Evolutionary conservation across 2,113 vertebrate genomes (phyloP), one percentile per base, ranked within the genome.

Genomic region (Rhegmatorhina hoffmannsi): DNA sequence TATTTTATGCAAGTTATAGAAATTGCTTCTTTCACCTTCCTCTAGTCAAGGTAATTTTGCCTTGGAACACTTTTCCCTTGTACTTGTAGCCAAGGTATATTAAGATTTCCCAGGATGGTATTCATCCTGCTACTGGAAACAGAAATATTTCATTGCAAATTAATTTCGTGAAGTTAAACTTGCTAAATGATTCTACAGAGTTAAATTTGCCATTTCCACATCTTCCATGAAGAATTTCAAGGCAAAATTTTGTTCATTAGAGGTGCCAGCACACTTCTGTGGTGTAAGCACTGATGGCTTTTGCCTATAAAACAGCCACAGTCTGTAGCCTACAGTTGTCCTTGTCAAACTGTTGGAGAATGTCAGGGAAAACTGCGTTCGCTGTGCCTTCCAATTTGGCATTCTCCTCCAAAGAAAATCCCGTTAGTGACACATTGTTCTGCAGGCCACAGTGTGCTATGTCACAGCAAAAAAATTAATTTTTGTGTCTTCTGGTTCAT

Each of bases 171-270:
- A 11, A 50, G 4, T 49, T 66, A 58, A 58, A 36, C 7, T 66
- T 81, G 31, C 11, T 26, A 33, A 17, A 17, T 74, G 3, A 46
- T 70, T 88, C 43, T 18, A 46, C 15, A 36, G 44, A 50, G 14
- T 38, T 28, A 46, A 18, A 62, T 38, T 53, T 62, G 14, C 14
- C 33, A 24, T 52, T 66, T 81, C 17, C 16, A 31, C 0, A 0
- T 14, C 13, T 58, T 84, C 10, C 26, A 5, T 20, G 26, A 36
- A 80, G 59, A 70, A 29, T 21, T 80, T 8, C 7, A 38, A 31
- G n/a, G 15, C 60, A 36, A 64, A 80, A 47, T n/a, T 24, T 77
- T 23, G 5, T 38, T 77, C 17, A n/a, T 67, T n/a, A 29, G 19
- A 58, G 24, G 20, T 56, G 3, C 12, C 49, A 50, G 17, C 15